Conservation (phyloP, 2,888 invertebrate genomes). For the Athalia rosae region DNA sequence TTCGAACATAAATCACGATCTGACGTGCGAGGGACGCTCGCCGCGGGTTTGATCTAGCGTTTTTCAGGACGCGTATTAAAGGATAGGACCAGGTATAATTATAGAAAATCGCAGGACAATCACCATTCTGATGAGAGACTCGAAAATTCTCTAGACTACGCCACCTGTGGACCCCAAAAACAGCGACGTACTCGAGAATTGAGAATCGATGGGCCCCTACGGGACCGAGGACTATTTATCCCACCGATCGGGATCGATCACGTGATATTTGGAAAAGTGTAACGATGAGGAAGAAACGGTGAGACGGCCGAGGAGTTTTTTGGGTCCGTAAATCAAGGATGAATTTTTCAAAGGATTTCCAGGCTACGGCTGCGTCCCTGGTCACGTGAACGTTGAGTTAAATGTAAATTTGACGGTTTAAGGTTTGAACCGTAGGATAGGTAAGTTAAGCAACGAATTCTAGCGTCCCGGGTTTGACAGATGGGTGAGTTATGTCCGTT, state of each 20-base stretch:
- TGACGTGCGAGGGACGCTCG: constrained; percentile 61
- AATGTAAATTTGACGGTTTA: constrained; percentile 38
- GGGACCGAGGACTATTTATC: too few relatives aligned
- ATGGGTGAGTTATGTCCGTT: constrained; percentile 41
- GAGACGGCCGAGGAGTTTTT: background rate
- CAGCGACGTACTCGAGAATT: constrained; percentile 1
- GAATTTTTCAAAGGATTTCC: background rate
- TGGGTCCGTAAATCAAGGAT: background rate
- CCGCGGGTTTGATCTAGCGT: constrained; percentile 61
- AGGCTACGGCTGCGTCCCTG: constrained; percentile 18
- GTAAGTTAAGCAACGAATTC: constrained; percentile 32
- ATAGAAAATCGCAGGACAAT: constrained; percentile 65
- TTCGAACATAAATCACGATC: constrained; percentile 70
- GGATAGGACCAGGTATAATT: constrained; percentile 66
- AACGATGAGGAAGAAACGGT: background rate
- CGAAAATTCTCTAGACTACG: constrained; percentile 61
- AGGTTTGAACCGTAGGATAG: constrained; percentile 20
- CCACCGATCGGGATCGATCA: background rate
- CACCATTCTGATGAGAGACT: constrained; percentile 66
- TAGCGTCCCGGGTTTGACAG: constrained; percentile 41
- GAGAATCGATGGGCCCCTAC: background rate
- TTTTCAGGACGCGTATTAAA: constrained; percentile 69
- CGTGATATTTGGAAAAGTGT: too few relatives aligned
- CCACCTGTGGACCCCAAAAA: constrained; percentile 38
- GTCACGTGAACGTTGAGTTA: constrained; percentile 27